Evolutionary conservation across 2,113 vertebrate genomes (phyloP).

Genomic region (Pomatorhinus ruficollis): DNA sequence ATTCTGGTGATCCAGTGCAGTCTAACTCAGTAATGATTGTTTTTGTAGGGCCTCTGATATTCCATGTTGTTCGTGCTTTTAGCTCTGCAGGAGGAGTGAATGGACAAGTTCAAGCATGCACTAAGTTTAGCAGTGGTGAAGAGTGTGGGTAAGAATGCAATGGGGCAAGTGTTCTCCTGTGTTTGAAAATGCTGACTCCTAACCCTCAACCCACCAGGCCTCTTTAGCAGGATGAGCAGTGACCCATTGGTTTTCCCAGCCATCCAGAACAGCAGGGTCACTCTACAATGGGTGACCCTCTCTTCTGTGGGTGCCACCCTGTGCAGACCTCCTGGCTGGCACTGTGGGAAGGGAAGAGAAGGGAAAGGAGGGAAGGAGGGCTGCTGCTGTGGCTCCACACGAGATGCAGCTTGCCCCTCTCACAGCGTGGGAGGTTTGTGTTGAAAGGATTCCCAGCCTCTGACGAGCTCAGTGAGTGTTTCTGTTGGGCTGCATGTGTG

Average conservation of each 20-base stretch:
- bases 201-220: background rate
- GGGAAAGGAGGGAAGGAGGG: background rate
- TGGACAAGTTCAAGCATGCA: background rate
- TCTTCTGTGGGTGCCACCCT: background rate
- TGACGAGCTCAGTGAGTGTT: background rate
- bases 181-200: background rate
- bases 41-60: background rate
- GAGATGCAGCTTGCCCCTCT: background rate
- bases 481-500: background rate
- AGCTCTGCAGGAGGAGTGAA: background rate
- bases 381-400: fast-evolving
- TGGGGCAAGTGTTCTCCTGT: fast-evolving
- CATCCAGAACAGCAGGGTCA: background rate
- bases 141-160: background rate
- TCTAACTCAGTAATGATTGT: background rate
- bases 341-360: background rate
- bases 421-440: background rate
- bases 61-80: background rate
- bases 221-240: background rate
- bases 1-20: background rate
- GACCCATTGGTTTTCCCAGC: background rate
- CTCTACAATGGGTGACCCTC: fast-evolving
- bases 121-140: background rate
- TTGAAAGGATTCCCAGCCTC: background rate
- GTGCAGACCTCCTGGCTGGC: background rate